Base-by-base conservation (phyloP, 2,888 invertebrate genomes). In the Nephrotoma appendiculata region DNA sequence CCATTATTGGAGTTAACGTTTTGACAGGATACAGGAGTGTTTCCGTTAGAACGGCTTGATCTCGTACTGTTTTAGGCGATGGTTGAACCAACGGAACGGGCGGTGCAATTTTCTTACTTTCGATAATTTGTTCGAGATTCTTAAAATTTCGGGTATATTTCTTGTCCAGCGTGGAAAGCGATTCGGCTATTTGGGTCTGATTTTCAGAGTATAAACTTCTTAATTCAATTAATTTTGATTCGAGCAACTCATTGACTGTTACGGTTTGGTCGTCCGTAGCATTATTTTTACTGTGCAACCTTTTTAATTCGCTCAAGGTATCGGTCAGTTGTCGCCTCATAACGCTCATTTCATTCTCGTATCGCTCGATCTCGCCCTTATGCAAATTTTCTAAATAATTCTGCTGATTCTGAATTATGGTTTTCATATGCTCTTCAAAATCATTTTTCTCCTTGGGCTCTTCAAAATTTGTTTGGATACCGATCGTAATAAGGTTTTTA, bases 381-480 rank as follows among this genome's bases (percentile, higher is more conserved):
- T 87, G 87, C 85, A 83, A 86, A 41, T 87, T 86, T 45, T 87
- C 86, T 11, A 87, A 87, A 48, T 86, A 83, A 41, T 87, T 44
- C 12, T 83, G 19, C 41, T 87, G 87, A 44, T 87, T 87, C 41
- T 83, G 71, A 6, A 86, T 52, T 0, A 88, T 12, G 11, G 86
- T 43, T 9, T 84, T 85, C 12, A 87, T 42, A 7, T 86, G 86
- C 41, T 86, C 85, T 19, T 87, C 87, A 7, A 86, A 43, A n/a
- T 88, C 88, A 86, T 88, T 87, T 4, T 84, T 85, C 45, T 88
- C 88, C 83, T 88, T 88, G 12, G 87, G 87, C 12, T 88, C 88
- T n/a, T 85, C 86, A 6, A 88, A 87, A 88, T 88, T 88, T 45
- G 84, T 88, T 87, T 88, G 88, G 45, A 88, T 88, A 1, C 88